These are phyloP conservation scores for Eilema sororculum DNA, from an alignment of 2,888 invertebrate species.

Conservation along the genomic window DNA sequence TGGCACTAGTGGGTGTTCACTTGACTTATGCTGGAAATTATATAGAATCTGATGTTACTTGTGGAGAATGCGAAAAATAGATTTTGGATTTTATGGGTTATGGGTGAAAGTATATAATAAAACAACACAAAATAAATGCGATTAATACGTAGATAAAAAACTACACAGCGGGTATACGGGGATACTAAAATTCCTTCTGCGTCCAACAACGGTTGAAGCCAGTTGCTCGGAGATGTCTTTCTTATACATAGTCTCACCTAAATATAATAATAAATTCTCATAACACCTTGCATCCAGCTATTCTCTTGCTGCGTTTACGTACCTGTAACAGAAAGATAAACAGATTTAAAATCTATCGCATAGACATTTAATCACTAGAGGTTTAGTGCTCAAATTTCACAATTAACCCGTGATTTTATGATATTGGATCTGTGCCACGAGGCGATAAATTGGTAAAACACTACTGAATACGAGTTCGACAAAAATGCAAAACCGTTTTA, in stretches of 20 bases:
- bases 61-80: neutral
- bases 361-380: neutral
- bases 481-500: neutral
- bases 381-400: neutral
- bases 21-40: neutral
- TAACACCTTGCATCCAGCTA: too few species aligned
- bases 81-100: neutral
- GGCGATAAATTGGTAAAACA: neutral
- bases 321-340: slow-evolving; percentile 18
- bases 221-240: too few species aligned
- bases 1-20: neutral
- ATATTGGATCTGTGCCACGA: neutral
- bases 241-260: neutral
- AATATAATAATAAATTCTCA: neutral
- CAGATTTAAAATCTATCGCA: neutral
- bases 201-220: too few species aligned
- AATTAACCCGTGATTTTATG: neutral
- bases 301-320: too few species aligned
- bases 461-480: neutral
- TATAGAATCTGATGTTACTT: too few species aligned
- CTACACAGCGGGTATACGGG: too few species aligned
- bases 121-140: too few species aligned
- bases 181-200: too few species aligned
- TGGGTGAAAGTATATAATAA: too few species aligned
- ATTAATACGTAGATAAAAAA: too few species aligned